Evolutionary conservation across 2,113 vertebrate genomes (phyloP).

Genomic region (Casuarius casuarius): DNA sequence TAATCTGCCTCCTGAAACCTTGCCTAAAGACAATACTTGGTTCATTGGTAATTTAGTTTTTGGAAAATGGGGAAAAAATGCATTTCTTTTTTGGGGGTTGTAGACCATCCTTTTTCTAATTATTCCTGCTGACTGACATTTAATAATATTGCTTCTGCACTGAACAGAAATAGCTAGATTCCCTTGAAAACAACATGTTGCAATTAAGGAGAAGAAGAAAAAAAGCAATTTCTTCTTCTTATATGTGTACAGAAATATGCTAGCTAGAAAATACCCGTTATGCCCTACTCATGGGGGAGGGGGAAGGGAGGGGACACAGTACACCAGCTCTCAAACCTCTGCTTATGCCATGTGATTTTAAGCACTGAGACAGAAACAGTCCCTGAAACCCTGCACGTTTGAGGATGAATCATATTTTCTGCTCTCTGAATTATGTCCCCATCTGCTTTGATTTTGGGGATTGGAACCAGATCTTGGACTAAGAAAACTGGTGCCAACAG

Average conservation of each 20-base stretch:
- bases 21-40: slow-evolving; percentile 33
- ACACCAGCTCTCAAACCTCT: not conserved
- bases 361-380: slow-evolving; percentile 1
- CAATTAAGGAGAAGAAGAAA: not conserved
- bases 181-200: slow-evolving; percentile 37
- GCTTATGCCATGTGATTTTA: not conserved
- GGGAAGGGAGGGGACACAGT: not conserved
- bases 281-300: not conserved
- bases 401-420: slow-evolving; percentile 25
- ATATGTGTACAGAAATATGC: not conserved
- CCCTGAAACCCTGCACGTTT: not conserved
- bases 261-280: slow-evolving; percentile 19
- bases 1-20: slow-evolving; percentile 56
- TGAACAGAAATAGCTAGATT: slow-evolving; percentile 10
- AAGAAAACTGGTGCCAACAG: not conserved
- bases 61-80: slow-evolving; percentile 11
- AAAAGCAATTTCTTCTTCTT: not conserved
- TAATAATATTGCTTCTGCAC: slow-evolving; percentile 54
- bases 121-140: slow-evolving; percentile 33
- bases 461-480: not conserved
- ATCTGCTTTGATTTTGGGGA: slow-evolving; percentile 29
- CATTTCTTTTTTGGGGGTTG: slow-evolving; percentile 2
- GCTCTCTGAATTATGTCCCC: slow-evolving; percentile 6
- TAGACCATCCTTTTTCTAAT: slow-evolving; percentile 26
- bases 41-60: slow-evolving; percentile 49